phyloP scores from a whole-genome alignment of 2,888 invertebrate genomes.

The Beris chalybata region DNA sequence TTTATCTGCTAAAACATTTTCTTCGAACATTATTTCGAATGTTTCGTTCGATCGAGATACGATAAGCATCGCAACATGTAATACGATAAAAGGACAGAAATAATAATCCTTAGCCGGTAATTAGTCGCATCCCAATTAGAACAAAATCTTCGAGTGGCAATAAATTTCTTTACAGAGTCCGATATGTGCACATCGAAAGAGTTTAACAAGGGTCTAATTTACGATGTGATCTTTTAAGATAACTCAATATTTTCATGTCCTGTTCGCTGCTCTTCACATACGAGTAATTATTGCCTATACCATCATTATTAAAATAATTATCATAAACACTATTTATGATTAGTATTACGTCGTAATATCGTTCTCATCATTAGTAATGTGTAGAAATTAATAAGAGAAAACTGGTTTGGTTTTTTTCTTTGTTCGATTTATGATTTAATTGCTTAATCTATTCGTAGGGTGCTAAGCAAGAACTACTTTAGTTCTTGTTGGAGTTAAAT shows the following conservation, averaged over 20 bases:
- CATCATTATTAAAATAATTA: no score
- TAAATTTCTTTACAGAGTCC: slow-evolving; percentile 5
- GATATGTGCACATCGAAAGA: neutral
- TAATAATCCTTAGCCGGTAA: slow-evolving; percentile 1
- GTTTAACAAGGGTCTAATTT: slow-evolving; percentile 28
- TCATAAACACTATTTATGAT: no score
- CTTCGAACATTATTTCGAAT: no score
- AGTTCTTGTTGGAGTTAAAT: slow-evolving; percentile 28
- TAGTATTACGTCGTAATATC: slow-evolving; percentile 10
- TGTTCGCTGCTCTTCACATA: no score
- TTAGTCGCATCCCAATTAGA: slow-evolving; percentile 32
- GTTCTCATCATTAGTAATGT: slow-evolving; percentile 26
- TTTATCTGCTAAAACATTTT: no score
- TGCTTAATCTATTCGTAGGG: no score
- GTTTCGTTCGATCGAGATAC: no score
- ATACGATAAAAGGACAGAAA: slow-evolving; percentile 16
- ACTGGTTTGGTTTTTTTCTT: slow-evolving; percentile 12
- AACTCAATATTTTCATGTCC: slow-evolving; percentile 13
- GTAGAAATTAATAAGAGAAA: slow-evolving; percentile 27
- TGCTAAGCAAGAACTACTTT: no score
- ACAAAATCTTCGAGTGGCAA: slow-evolving; percentile 10
- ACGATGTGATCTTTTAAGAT: slow-evolving; percentile 16
- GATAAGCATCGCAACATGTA: no score
- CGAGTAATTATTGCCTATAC: no score
- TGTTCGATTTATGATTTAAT: no score